Conservation (phyloP, 2,113 vertebrate genomes). For the Rynchops niger region DNA sequence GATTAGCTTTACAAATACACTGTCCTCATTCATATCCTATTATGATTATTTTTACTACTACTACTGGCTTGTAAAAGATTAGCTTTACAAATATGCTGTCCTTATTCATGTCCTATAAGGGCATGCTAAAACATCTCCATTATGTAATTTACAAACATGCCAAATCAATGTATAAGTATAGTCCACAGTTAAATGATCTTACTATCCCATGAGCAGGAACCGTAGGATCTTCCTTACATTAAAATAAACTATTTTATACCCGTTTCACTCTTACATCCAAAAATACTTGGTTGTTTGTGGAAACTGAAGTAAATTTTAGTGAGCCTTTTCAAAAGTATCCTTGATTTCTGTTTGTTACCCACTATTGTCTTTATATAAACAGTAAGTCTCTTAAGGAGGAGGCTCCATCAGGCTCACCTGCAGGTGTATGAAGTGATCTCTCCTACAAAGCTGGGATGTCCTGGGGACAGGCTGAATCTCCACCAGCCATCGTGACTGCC, state of each 20-base stretch:
- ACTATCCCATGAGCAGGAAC: not conserved
- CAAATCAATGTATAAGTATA: not conserved
- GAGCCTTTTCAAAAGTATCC: not conserved
- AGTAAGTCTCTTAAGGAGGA: not conserved
- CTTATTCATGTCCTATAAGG: not conserved
- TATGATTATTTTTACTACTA: not conserved
- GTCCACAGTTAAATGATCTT: not conserved
- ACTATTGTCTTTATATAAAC: not conserved
- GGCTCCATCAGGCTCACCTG: not conserved
- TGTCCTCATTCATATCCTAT: not conserved
- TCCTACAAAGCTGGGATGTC: not conserved
- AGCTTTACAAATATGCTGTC: not conserved
- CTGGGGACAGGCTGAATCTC: not conserved
- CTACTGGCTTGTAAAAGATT: not conserved
- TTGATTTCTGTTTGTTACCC: not conserved
- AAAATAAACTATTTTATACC: not conserved
- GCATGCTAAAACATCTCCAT: not conserved
- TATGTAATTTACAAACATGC: not conserved
- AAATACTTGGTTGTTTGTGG: not conserved
- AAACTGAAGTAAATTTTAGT: not conserved
- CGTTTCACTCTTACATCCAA: not conserved
- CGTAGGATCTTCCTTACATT: not conserved
- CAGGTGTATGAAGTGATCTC: not conserved
- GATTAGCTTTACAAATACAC: not conserved
- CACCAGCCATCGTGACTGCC: rapidly evolving